Conservation (phyloP, 1,140 invertebrate species). For the Ceratina australensis region DNA sequence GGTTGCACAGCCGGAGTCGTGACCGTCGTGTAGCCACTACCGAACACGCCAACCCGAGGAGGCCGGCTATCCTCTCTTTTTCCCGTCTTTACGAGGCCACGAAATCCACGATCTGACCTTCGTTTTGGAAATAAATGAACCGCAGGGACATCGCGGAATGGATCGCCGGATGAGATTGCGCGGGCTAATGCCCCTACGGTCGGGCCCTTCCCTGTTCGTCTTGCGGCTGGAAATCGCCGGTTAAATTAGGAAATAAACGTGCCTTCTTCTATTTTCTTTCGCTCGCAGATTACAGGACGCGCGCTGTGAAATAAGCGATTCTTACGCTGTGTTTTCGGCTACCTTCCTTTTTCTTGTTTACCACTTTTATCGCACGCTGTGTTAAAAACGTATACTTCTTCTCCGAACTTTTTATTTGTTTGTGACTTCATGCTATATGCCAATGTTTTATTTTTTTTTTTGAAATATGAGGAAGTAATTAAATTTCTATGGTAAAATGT, state of each 20-base stretch:
- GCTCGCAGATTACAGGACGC: not conserved
- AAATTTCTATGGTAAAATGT: too few species aligned
- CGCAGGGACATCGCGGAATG: not conserved
- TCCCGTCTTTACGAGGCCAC: conserved; percentile 45
- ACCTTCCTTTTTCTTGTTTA: not conserved
- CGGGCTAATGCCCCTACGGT: conserved; percentile 32
- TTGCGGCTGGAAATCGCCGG: not conserved
- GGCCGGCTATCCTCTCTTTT: not conserved
- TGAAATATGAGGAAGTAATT: too few species aligned
- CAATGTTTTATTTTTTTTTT: too few species aligned
- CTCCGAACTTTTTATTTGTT: too few species aligned
- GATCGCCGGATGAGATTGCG: conserved; percentile 23
- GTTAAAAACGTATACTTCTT: not conserved
- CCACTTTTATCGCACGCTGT: not conserved
- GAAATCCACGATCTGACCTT: conserved; percentile 46
- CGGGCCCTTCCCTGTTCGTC: not conserved
- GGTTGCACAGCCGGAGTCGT: conserved; percentile 53
- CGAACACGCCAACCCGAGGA: conserved; percentile 27
- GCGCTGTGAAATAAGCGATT: not conserved
- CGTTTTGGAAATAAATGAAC: conserved; percentile 44
- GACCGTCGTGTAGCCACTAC: conserved; percentile 61
- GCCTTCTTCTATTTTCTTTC: not conserved
- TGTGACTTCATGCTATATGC: too few species aligned
- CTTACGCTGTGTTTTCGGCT: not conserved
- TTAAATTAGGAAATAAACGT: conserved; percentile 37